These are phyloP conservation scores for Scaptomyza hsui DNA, from an alignment of 1,140 invertebrate species.

Conservation along the genomic window DNA sequence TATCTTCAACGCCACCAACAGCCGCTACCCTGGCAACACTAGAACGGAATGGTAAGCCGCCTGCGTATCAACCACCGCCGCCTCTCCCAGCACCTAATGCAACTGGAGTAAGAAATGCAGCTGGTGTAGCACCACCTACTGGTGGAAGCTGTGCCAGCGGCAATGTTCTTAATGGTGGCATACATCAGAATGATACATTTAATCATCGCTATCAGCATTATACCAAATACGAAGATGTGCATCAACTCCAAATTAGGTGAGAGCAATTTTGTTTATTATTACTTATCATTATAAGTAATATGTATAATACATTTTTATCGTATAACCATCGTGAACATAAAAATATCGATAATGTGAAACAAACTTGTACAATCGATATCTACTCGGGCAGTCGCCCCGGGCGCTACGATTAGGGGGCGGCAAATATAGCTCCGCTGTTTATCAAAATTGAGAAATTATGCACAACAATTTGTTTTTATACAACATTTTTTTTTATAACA, in stretches of 20 bases:
- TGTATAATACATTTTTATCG: too few species aligned
- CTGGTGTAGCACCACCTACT: background rate
- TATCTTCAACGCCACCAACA: slow-evolving; percentile 47
- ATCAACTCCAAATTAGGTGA: slow-evolving; percentile 86
- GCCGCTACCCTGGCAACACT: slow-evolving; percentile 71
- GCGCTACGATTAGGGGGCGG: too few species aligned
- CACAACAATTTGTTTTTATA: too few species aligned
- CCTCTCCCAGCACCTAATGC: slow-evolving; percentile 74
- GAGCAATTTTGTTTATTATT: slow-evolving; percentile 3
- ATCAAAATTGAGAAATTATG: too few species aligned
- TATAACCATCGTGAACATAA: too few species aligned
- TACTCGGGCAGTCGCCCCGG: too few species aligned
- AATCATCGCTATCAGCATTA: slow-evolving; percentile 89
- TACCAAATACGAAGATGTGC: slow-evolving; percentile 93
- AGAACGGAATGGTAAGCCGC: slow-evolving; percentile 75
- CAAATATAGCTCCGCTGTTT: too few species aligned
- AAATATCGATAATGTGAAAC: too few species aligned
- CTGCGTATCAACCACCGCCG: slow-evolving; percentile 81
- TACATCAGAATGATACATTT: slow-evolving; percentile 84
- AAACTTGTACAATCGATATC: too few species aligned
- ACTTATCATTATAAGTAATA: too few species aligned
- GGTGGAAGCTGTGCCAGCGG: background rate
- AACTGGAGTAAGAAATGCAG: slow-evolving; percentile 23
- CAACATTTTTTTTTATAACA: too few species aligned
- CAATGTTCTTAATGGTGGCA: slow-evolving; percentile 62